Conservation (phyloP, 2,888 invertebrate species). For the Strigamia crassipes region DNA sequence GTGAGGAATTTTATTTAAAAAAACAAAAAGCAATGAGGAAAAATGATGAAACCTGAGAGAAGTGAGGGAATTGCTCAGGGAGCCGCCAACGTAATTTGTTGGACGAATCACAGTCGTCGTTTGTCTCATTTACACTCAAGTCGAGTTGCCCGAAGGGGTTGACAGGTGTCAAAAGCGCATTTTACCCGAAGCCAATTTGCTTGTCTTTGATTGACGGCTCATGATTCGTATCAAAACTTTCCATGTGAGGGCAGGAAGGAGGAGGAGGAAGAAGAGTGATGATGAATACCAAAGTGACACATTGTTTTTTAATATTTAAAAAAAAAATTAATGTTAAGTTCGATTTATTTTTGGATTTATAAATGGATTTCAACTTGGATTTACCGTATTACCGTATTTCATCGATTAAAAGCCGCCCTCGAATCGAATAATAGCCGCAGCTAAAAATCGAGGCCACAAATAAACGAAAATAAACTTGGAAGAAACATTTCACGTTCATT, state of each 20-base stretch:
- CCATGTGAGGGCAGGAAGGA: neutral
- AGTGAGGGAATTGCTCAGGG: neutral
- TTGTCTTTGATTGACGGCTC: constrained; percentile 1
- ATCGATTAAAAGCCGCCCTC: no score
- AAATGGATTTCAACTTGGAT: no score
- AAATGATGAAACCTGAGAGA: neutral
- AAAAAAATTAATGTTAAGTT: no score
- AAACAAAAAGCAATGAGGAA: neutral
- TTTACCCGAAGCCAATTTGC: neutral
- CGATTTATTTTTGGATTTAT: neutral
- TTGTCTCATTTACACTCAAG: constrained; percentile 12
- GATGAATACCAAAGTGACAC: neutral
- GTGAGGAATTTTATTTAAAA: neutral
- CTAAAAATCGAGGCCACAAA: no score
- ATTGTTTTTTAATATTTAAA: neutral
- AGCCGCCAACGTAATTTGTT: constrained; percentile 25
- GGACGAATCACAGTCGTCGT: neutral
- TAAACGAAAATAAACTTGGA: no score
- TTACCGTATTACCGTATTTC: no score
- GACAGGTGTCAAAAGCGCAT: constrained; percentile 27
- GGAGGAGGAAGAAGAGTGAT: neutral
- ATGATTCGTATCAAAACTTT: neutral
- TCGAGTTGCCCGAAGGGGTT: constrained; percentile 10
- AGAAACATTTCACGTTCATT: no score
- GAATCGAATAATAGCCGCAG: no score